Percentiles rank a stretch among this genome's conserved stretches.
These are phyloP conservation scores for Australoheros facetus DNA, from an alignment of 2,797 vertebrate genomes.

Conservation along the genomic window DNA sequence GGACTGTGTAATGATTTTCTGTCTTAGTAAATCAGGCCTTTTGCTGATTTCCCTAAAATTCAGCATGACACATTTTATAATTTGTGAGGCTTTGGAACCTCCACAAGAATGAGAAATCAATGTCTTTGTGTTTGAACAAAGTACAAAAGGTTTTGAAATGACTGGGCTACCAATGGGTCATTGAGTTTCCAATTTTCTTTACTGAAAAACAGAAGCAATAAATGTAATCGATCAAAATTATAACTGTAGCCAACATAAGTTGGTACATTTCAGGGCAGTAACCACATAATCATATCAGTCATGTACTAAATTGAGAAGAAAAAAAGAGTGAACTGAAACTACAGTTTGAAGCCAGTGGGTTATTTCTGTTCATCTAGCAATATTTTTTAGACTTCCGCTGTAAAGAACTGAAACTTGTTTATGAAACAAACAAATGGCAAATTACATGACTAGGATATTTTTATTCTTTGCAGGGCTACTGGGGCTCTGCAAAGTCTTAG, in stretches of 20 bases:
- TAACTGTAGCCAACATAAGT: conserved; percentile 26
- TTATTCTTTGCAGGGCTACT: neutral
- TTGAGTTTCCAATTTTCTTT: conserved; percentile 15
- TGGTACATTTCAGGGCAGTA: neutral
- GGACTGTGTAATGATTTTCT: neutral
- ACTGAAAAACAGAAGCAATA: conserved; percentile 19
- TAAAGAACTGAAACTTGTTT: neutral
- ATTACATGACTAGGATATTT: too few species aligned
- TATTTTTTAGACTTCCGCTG: neutral
- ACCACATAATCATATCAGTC: conserved; percentile 13
- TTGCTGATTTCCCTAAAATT: neutral
- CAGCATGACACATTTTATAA: neutral
- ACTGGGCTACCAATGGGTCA: neutral
- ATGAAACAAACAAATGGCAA: neutral
- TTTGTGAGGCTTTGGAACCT: neutral
- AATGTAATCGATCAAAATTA: conserved; percentile 25
- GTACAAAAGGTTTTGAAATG: neutral
- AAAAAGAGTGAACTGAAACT: conserved; percentile 17
- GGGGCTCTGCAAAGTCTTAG: conserved; percentile 10
- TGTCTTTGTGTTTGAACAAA: conserved; percentile 8
- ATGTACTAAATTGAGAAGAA: neutral
- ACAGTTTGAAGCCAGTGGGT: neutral
- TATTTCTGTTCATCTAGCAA: neutral
- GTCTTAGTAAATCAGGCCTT: neutral
- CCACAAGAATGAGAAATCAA: neutral